A percentile compares a stretch with the other conserved stretches of the same genome.
phyloP scores from a whole-genome alignment of 2,797 vertebrate genomes.

The Rhinichthys osculus region DNA sequence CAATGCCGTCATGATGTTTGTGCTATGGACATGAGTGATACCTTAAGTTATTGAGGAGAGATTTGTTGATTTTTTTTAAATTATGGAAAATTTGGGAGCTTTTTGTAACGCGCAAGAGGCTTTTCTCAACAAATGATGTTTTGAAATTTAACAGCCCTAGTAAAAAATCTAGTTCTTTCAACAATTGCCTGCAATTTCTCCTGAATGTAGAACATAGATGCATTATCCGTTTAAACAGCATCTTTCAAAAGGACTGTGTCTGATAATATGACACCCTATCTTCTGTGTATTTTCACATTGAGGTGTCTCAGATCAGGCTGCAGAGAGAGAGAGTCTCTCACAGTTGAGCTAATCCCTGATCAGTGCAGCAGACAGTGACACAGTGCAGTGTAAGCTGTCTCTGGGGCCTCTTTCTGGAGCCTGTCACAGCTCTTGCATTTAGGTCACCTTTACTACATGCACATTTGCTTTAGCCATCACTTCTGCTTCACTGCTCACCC shows the following conservation, averaged over 20 bases:
- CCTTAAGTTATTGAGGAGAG: neutral
- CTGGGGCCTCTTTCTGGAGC: conserved; percentile 59
- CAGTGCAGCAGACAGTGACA: conserved; percentile 47
- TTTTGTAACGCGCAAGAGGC: neutral
- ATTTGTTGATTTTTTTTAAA: neutral
- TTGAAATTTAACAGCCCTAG: neutral
- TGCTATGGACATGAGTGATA: neutral
- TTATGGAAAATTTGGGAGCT: no score
- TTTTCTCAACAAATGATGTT: neutral
- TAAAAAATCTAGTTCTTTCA: neutral
- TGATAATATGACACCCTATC: conserved; percentile 8
- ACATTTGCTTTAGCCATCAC: conserved; percentile 55
- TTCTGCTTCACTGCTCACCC: conserved; percentile 55
- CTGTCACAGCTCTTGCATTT: conserved; percentile 57
- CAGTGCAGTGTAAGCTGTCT: conserved; percentile 46
- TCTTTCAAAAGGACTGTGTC: neutral
- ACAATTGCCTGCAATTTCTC: neutral
- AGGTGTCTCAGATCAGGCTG: conserved; percentile 27
- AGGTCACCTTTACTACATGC: conserved; percentile 62
- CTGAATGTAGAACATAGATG: neutral
- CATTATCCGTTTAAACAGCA: neutral
- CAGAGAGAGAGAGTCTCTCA: conserved; percentile 31
- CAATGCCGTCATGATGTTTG: neutral
- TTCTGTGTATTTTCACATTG: conserved; percentile 3
- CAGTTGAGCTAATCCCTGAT: conserved; percentile 45